Conservation (phyloP, 2,113 vertebrate genomes). For the Nycticryphes semicollaris region DNA sequence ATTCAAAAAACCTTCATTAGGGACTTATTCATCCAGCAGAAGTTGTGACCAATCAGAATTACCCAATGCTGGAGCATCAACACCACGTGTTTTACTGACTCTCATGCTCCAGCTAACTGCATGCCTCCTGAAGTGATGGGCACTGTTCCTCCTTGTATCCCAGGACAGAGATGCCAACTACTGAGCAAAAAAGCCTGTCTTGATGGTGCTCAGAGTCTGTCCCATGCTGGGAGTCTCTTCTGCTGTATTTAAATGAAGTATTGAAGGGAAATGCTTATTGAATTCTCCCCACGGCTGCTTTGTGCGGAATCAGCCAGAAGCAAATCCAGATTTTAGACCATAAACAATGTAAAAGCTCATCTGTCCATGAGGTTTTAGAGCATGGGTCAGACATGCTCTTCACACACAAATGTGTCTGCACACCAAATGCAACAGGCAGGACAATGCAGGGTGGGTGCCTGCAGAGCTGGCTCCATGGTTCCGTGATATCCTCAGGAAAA, state of each 20-base stretch:
- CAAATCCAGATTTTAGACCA: background rate
- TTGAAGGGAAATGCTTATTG: background rate
- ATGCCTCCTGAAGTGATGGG: background rate
- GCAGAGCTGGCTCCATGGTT: background rate
- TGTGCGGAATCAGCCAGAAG: background rate
- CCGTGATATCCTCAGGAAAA: background rate
- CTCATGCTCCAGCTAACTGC: fast-evolving
- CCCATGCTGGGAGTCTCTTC: background rate
- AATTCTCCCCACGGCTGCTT: background rate
- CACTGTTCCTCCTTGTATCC: background rate
- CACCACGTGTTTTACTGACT: background rate
- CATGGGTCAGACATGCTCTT: background rate
- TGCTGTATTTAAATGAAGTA: background rate
- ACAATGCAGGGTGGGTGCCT: background rate
- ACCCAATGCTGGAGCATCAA: background rate
- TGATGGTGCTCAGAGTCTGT: background rate
- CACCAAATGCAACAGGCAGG: fast-evolving
- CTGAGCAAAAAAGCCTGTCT: background rate
- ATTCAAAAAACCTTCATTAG: background rate
- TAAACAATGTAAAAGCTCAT: background rate
- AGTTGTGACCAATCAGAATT: background rate
- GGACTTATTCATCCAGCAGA: background rate
- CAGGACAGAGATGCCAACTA: background rate
- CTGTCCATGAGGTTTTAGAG: background rate
- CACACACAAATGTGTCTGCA: fast-evolving